phyloP scores from a whole-genome alignment of 2,888 invertebrate species.

The Agapostemon virescens region DNA sequence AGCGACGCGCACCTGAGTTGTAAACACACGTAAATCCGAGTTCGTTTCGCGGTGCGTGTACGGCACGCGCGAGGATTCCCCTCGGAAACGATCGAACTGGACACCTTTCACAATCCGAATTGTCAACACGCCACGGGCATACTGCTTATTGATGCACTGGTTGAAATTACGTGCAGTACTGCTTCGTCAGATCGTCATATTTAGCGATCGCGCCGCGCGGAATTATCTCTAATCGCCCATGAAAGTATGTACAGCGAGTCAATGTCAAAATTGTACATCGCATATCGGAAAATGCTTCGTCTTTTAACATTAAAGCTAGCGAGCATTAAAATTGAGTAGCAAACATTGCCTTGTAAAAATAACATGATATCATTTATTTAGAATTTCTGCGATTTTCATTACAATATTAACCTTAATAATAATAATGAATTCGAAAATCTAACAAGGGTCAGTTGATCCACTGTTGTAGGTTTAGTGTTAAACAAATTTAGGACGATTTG shows the following conservation, averaged over 20 bases:
- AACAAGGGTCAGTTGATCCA: no score
- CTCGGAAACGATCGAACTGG: constrained; percentile 15
- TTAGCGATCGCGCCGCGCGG: not conserved
- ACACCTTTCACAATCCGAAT: constrained; percentile 27
- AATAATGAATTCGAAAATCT: no score
- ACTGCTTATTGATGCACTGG: not conserved
- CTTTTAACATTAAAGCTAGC: no score
- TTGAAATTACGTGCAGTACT: not conserved
- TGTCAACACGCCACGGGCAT: not conserved
- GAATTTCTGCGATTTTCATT: no score
- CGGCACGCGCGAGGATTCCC: constrained; percentile 36
- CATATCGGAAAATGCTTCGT: no score
- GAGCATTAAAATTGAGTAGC: no score
- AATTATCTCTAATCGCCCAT: not conserved
- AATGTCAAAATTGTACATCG: no score
- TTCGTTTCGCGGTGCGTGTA: constrained; percentile 36
- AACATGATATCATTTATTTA: no score
- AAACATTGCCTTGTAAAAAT: no score
- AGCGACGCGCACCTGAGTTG: constrained; percentile 57
- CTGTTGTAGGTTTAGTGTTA: no score
- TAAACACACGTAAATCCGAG: constrained; percentile 52
- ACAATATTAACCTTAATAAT: no score
- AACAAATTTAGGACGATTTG: no score
- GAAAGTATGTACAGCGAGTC: not conserved
- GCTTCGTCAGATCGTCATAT: not conserved